A percentile compares a stretch with the other conserved stretches of the same genome.
Conservation (phyloP, 2,113 vertebrate genomes). For the Oncorhynchus nerka region DNA sequence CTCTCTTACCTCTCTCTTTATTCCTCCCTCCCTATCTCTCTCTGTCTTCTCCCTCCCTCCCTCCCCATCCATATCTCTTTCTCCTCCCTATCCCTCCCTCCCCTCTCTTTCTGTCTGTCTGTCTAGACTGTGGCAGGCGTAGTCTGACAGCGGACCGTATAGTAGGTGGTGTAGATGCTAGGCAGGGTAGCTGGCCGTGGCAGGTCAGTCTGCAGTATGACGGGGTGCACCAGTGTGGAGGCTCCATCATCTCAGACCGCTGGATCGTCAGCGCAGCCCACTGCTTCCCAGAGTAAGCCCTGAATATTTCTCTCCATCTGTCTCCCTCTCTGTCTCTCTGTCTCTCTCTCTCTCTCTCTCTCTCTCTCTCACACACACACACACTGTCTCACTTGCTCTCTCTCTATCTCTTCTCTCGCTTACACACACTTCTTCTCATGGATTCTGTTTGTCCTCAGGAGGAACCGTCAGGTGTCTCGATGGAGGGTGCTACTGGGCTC, state of each 20-base stretch:
- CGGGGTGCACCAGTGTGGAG: conserved; percentile 84
- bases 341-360: neutral
- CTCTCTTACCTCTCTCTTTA: neutral
- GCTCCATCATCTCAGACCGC: conserved; percentile 84
- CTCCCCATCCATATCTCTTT: neutral
- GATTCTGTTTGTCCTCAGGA: conserved; percentile 70
- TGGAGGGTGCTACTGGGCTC: conserved; percentile 85
- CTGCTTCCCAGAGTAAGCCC: conserved; percentile 83
- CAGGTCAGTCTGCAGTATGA: conserved; percentile 88
- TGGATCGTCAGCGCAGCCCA: conserved; percentile 89
- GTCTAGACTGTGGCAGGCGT: conserved; percentile 82
- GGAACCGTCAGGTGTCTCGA: conserved; percentile 75
- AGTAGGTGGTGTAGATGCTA: conserved; percentile 81
- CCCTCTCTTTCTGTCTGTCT: too few relatives aligned
- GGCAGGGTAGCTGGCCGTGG: conserved; percentile 87
- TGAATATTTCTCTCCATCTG: neutral
- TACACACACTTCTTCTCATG: conserved; percentile 85
- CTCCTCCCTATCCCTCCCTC: neutral
- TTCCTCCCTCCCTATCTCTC: too few relatives aligned
- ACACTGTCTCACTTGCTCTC: neutral
- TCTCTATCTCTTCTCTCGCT: neutral
- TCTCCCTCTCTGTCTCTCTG: neutral
- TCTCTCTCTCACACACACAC: too few relatives aligned
- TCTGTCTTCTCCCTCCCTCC: neutral
- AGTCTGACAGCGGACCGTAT: conserved; percentile 84